A percentile compares a stretch with the other conserved stretches of the same genome.
Conservation (phyloP, 1,140 invertebrate genomes). For the Tetragonula clypearis region DNA sequence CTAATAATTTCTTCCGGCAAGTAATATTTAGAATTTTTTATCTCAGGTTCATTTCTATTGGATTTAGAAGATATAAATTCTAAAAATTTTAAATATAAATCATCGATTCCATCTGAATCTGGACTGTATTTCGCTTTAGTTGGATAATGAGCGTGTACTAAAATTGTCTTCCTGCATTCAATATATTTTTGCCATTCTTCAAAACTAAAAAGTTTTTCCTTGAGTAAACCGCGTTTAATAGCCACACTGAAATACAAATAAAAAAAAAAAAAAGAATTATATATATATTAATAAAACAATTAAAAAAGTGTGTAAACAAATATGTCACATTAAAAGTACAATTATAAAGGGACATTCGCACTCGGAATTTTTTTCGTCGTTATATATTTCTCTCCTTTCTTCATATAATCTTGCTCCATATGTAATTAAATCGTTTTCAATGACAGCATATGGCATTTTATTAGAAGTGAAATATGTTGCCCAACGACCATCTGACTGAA, state of each 20-base stretch:
- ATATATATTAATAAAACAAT: background rate
- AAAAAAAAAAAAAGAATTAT: background rate
- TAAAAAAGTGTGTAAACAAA: background rate
- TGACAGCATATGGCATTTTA: constrained; percentile 67
- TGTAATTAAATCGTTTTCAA: constrained; percentile 60
- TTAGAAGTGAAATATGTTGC: constrained; percentile 56
- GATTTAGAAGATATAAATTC: constrained; percentile 60
- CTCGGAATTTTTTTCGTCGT: constrained; percentile 22
- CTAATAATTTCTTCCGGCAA: constrained; percentile 58
- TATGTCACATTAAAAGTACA: constrained; percentile 2
- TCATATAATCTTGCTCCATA: constrained; percentile 56
- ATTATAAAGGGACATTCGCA: constrained; percentile 37
- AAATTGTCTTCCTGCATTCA: constrained; percentile 82
- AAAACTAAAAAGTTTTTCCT: constrained; percentile 83
- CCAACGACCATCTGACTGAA: constrained; percentile 59
- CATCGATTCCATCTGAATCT: constrained; percentile 59
- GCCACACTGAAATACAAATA: constrained; percentile 66
- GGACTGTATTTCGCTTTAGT: constrained; percentile 77
- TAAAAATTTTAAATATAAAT: constrained; percentile 72
- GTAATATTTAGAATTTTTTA: constrained; percentile 50
- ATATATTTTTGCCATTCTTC: constrained; percentile 85
- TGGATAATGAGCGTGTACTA: constrained; percentile 82
- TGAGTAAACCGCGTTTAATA: constrained; percentile 58
- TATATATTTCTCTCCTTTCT: constrained; percentile 36
- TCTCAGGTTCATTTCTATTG: constrained; percentile 50